Evolutionary conservation across 2,113 vertebrate species (phyloP).

Genomic region (Oceanites oceanicus): DNA sequence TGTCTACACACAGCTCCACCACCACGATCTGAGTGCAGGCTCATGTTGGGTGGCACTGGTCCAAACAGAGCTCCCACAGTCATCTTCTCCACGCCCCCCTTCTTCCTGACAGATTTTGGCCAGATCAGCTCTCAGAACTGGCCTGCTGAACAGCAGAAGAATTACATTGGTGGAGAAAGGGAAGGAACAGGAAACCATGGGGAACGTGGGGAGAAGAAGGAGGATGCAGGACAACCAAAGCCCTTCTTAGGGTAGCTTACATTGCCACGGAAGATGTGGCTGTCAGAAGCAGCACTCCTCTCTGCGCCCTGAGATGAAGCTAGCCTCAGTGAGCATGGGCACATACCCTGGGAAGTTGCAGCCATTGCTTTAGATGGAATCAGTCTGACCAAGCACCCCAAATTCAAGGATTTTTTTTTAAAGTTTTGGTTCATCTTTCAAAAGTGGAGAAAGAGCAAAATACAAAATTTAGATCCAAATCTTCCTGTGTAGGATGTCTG

Average conservation of each 20-base stretch:
- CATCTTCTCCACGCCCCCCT: background rate
- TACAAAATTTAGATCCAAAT: background rate
- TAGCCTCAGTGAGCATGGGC: background rate
- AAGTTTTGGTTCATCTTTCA: background rate
- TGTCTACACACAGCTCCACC: background rate
- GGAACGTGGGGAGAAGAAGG: fast-evolving
- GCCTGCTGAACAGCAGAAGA: background rate
- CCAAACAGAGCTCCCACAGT: background rate
- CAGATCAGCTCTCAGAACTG: background rate
- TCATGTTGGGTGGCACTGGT: background rate
- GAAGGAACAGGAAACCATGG: background rate
- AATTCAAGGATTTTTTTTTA: background rate
- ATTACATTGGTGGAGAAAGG: background rate
- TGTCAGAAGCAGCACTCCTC: background rate
- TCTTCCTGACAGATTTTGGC: background rate
- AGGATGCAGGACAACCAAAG: background rate
- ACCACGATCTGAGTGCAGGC: background rate
- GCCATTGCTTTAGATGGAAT: background rate
- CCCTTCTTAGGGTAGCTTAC: background rate
- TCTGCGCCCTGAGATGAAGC: background rate
- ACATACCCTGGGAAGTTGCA: background rate
- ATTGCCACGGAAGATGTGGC: fast-evolving
- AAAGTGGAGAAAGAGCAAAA: background rate
- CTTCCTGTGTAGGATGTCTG: background rate
- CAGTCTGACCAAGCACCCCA: background rate